These are phyloP conservation scores for Buteo buteo DNA, from an alignment of 2,113 vertebrate species.

Conservation along the genomic window DNA sequence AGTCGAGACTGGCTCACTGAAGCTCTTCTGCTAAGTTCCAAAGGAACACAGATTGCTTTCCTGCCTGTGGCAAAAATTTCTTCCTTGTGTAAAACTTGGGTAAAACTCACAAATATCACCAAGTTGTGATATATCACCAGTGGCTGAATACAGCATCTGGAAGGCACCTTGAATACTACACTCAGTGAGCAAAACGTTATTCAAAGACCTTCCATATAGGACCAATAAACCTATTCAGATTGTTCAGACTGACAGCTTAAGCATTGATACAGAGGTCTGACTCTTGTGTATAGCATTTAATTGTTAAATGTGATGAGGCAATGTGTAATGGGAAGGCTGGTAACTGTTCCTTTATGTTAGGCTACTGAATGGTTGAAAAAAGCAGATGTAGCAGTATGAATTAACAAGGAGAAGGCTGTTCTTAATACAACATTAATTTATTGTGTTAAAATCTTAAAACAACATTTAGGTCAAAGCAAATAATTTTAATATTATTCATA, in stretches of 20 bases:
- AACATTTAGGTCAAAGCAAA: not conserved
- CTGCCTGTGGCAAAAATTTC: not conserved
- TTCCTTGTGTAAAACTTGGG: not conserved
- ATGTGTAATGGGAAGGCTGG: not conserved
- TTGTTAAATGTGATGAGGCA: not conserved
- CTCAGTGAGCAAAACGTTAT: not conserved
- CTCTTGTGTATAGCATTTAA: not conserved
- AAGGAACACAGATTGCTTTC: not conserved
- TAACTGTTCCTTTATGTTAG: not conserved
- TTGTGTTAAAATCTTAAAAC: not conserved
- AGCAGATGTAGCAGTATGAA: not conserved
- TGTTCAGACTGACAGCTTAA: not conserved
- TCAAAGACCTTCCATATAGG: not conserved
- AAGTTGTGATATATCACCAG: not conserved
- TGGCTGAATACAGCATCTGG: not conserved
- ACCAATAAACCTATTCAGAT: not conserved
- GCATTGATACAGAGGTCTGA: not conserved
- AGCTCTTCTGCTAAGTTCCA: not conserved
- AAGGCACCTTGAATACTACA: not conserved
- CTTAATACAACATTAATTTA: not conserved
- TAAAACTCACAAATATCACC: not conserved
- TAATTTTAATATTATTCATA: not conserved
- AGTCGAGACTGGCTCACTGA: not conserved
- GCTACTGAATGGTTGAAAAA: not conserved
- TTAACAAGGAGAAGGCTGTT: not conserved